Base-by-base conservation (phyloP, 2,888 invertebrate genomes). In the Meta bourneti region DNA sequence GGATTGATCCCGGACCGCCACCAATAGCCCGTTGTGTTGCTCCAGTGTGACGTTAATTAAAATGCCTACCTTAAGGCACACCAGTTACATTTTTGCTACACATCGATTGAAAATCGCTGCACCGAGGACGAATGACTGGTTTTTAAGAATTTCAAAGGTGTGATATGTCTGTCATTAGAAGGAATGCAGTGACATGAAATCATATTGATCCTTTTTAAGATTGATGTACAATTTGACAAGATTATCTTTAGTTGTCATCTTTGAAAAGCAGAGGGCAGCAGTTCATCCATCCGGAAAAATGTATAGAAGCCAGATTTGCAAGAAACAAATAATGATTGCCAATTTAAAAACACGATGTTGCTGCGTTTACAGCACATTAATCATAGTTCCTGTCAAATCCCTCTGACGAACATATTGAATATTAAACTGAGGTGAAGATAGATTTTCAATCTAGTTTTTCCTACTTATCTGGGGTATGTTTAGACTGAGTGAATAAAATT, bases 381-480 rank as follows among this genome's bases (percentile, higher is more conserved):
- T 84, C 83, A 84, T 75, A 34, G 19, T 83, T 52, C 71, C 83
- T 52, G 83, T 83, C 83, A 83, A 72, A 72, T 72, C 20, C 16
- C 49, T 16, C 19, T 34, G 49, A 9, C 34, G 11, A n/a, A 16
- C 51, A 61, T 61, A 61, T 61, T 61, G 61, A 61, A 61, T 61
- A 61, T 16, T 61, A 16, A 9, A 16, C 61, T 61, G 8, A 61
- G 4, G 61, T 16, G 61, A 61, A 61, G 61, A 61, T 16, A 9
- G 11, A 16, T 61, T 61, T 61, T 61, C 8, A 34, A 34, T 34
- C 34, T 34, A 34, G 34, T 34, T 34, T 34, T 34, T 34, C 34
- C 34, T 34, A 34, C 34, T 34, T 34, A 34, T 34, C 34, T 34
- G 34, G 34, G 34, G 34, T 34, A 34, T 34, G 1, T 34, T 34